These are phyloP conservation scores for Ranitomeya variabilis DNA, from an alignment of 2,113 vertebrate genomes.

Conservation along the genomic window DNA sequence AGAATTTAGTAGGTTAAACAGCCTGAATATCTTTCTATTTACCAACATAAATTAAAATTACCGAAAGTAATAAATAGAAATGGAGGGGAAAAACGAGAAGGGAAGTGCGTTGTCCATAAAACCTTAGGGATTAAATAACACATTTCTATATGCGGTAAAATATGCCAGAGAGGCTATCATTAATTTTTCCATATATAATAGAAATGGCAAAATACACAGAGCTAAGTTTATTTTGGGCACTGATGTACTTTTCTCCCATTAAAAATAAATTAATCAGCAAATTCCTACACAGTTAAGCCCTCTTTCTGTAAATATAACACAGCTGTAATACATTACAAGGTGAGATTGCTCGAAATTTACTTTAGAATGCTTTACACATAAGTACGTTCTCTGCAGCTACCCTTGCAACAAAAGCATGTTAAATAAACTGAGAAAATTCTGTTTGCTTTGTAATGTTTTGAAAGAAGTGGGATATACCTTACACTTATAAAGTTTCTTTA, in stretches of 20 bases:
- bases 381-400: constrained; percentile 77
- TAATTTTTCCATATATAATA: constrained; percentile 83
- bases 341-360: constrained; percentile 77
- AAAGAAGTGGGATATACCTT: constrained; percentile 78
- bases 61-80: not conserved
- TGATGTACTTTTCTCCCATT: constrained; percentile 81
- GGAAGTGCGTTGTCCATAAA: constrained; percentile 44
- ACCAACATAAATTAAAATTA: constrained; percentile 13
- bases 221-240: constrained; percentile 81
- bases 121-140: constrained; percentile 72
- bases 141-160: constrained; percentile 77
- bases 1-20: not conserved
- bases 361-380: constrained; percentile 74
- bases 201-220: constrained; percentile 80
- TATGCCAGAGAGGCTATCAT: constrained; percentile 80
- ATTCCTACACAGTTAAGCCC: constrained; percentile 78
- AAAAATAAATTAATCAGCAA: constrained; percentile 87
- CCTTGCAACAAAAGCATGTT: constrained; percentile 80
- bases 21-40: not conserved
- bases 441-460: constrained; percentile 81
- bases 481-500: constrained; percentile 77
- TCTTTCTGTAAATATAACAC: constrained; percentile 81
- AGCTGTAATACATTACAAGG: constrained; percentile 83
- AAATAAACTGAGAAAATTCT: constrained; percentile 79
- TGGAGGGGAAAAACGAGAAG: not conserved